A percentile compares a stretch with the other conserved stretches of the same genome.
Conservation (phyloP, 2,113 vertebrate species). For the Aplodontia rufa region DNA sequence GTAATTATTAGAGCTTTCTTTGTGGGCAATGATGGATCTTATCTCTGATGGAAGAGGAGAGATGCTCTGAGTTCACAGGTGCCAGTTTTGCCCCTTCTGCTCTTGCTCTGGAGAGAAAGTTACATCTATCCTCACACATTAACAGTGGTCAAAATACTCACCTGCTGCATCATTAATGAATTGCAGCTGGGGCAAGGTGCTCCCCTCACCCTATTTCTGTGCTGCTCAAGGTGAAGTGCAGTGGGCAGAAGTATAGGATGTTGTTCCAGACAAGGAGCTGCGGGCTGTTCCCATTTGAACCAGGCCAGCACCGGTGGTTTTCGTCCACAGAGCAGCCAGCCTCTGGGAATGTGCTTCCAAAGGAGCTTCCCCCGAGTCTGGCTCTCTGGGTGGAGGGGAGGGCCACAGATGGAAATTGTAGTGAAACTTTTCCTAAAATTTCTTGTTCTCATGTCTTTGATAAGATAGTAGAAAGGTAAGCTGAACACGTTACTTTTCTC, state of each 20-base stretch:
- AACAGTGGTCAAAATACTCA: too few species aligned
- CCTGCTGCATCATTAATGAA: neutral
- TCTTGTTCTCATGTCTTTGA: neutral
- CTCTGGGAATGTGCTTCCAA: neutral
- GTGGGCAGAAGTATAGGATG: neutral
- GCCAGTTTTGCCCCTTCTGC: neutral
- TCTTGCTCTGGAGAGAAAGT: neutral
- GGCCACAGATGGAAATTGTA: neutral
- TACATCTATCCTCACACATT: neutral
- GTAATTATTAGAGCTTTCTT: neutral
- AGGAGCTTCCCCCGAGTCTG: neutral
- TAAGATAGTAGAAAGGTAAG: constrained; percentile 12
- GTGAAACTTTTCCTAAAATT: neutral
- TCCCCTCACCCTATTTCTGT: neutral
- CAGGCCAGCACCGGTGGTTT: neutral
- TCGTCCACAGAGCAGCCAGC: neutral
- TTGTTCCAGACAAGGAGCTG: neutral
- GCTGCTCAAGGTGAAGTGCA: neutral
- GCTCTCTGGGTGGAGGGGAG: neutral
- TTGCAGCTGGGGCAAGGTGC: neutral
- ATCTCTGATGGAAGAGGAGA: neutral
- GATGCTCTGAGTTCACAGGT: too few species aligned
- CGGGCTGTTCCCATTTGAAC: rapidly evolving
- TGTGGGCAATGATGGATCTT: neutral
- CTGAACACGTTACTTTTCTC: neutral